Conservation (phyloP, 1,140 invertebrate species). For the Monochamus saltuarius region DNA sequence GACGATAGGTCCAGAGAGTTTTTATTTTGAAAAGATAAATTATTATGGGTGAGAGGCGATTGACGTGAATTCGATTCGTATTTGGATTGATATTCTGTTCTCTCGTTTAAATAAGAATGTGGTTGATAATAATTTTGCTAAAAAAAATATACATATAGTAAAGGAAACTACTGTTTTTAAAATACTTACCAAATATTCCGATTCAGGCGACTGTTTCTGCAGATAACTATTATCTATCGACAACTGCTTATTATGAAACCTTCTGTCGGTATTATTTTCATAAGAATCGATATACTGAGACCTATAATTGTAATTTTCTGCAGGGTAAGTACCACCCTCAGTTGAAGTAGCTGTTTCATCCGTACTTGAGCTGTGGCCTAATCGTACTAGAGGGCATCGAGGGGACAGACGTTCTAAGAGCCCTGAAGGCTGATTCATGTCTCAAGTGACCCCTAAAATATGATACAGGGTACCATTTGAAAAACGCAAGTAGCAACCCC, state of each 20-base stretch:
- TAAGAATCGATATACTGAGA: constrained; percentile 30
- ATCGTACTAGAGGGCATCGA: constrained; percentile 59
- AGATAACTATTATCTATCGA: constrained; percentile 17
- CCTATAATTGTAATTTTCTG: constrained; percentile 27
- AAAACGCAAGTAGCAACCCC: not conserved
- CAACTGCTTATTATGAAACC: constrained; percentile 23
- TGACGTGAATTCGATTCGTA: constrained; percentile 30
- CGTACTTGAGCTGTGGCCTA: constrained; percentile 54
- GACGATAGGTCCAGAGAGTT: constrained; percentile 45
- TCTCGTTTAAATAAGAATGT: constrained; percentile 30
- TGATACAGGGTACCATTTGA: not conserved
- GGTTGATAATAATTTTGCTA: constrained; percentile 35
- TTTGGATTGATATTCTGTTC: constrained; percentile 29
- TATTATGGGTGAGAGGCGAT: constrained; percentile 11
- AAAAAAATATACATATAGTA: constrained; percentile 16
- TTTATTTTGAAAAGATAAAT: constrained; percentile 24
- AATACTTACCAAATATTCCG: constrained; percentile 30
- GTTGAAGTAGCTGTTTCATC: constrained; percentile 33
- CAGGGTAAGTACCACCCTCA: constrained; percentile 22
- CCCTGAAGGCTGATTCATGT: constrained; percentile 43
- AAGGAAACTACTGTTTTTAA: not conserved
- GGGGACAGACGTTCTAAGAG: constrained; percentile 49
- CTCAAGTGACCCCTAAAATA: constrained; percentile 28
- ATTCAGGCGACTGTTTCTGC: constrained; percentile 24
- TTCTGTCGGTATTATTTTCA: constrained; percentile 17